phyloP scores from a whole-genome alignment of 2,113 vertebrate species.

The zebrafish (Danio rerio) region GRCz12tu NC_133189.1:32735001-32735500 shows the following conservation, averaged over 20 bases:
- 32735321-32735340: not conserved
- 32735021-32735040: not conserved
- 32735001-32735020: not conserved
- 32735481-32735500: not conserved
- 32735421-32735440: not conserved
- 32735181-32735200: too few relatives aligned
- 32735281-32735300: not conserved
- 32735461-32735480: not conserved
- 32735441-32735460: too few relatives aligned
- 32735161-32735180: not conserved
- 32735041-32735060: not conserved
- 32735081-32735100: not conserved
- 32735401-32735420: not conserved
- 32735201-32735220: too few relatives aligned
- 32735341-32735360: not conserved
- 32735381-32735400: not conserved
- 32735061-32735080: not conserved
- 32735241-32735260: not conserved
- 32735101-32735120: not conserved
- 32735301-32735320: not conserved
- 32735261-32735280: not conserved
- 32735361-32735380: not conserved
- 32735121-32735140: not conserved
- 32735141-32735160: not conserved
- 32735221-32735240: too few relatives aligned